Base-by-base conservation (phyloP, 2,113 vertebrate genomes). In the Daphoenositta chrysoptera region DNA sequence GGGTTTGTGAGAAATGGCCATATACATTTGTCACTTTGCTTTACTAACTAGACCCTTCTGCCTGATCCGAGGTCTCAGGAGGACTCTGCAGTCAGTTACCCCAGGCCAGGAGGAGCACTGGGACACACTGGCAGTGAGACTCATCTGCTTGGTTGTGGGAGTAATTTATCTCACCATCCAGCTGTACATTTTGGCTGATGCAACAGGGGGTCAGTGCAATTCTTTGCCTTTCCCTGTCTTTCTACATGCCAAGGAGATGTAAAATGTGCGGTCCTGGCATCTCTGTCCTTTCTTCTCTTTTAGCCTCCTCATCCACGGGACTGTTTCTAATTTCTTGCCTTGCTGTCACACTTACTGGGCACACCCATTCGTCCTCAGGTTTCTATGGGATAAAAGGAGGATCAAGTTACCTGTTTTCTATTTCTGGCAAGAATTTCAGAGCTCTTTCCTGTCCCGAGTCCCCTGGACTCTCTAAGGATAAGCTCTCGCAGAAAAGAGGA, bases 321-420 rank as follows among this genome's bases (percentile, higher is more conserved):
- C 81, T 93, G 70, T 69, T 94, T 79, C 65, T 76, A 28, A 72
- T 93, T 87, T 80, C 70, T 89, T 93, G 63, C 48, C 39, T 88
- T 65, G 57, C 78, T 87, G 48, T 85, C 81, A 72, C 48, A 26
- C 60, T 91, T 71, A 35, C n/a, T 66, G 71, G 82, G 47, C 30
- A n/a, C 60, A 78, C 35, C 39, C 60, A 40, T 83, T 85, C 19
- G 40, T 69, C 75, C 71, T 90, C 71, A 86, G 40, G 47, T 88
- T 96, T 89, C 71, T 64, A 42, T 33, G 56, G 71, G 71, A 83
- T 65, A 86, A 85, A 83, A 73, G 50, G 35, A 86, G 54, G 54
- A 83, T 85, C 83, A 58, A 73, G 58, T 88, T 91, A 94, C 82
- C 92, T 94, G 75, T 51, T 83, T 94, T 47, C 82, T 93, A 23